These are phyloP conservation scores for Tapirus indicus DNA, from an alignment of 2,797 vertebrate species.

Conservation along the genomic window DNA sequence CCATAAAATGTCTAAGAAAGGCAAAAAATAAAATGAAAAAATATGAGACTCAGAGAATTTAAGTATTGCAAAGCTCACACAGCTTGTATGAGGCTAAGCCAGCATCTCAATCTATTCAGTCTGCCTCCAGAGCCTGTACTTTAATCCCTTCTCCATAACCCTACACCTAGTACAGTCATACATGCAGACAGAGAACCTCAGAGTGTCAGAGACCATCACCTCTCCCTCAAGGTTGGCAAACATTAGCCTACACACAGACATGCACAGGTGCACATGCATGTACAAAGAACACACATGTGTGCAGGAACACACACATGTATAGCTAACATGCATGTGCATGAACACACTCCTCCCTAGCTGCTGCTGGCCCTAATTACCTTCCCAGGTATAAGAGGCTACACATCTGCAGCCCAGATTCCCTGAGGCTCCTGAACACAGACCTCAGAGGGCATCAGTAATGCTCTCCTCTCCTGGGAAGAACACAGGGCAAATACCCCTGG, in stretches of 20 bases:
- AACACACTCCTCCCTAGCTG: not conserved
- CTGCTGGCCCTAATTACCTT: not conserved
- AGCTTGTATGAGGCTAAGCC: not conserved
- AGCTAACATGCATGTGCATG: not conserved
- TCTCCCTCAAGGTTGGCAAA: not conserved
- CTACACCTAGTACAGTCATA: not conserved
- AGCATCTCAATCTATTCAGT: not conserved
- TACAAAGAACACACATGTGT: not conserved
- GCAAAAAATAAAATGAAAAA: not conserved
- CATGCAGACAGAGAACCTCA: not conserved
- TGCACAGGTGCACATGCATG: not conserved
- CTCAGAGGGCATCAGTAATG: not conserved
- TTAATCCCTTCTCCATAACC: not conserved
- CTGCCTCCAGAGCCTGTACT: not conserved
- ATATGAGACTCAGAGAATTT: not conserved
- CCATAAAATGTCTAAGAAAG: constrained; percentile 10
- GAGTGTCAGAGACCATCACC: not conserved
- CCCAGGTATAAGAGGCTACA: not conserved
- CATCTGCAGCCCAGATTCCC: constrained; percentile 25
- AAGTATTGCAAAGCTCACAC: not conserved
- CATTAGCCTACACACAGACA: not conserved
- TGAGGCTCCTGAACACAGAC: not conserved
- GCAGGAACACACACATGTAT: not conserved
- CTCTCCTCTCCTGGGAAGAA: not conserved
- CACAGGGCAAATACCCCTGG: not conserved